Conservation (phyloP, 2,797 vertebrate genomes). For the Eidolon dupreanum region DNA sequence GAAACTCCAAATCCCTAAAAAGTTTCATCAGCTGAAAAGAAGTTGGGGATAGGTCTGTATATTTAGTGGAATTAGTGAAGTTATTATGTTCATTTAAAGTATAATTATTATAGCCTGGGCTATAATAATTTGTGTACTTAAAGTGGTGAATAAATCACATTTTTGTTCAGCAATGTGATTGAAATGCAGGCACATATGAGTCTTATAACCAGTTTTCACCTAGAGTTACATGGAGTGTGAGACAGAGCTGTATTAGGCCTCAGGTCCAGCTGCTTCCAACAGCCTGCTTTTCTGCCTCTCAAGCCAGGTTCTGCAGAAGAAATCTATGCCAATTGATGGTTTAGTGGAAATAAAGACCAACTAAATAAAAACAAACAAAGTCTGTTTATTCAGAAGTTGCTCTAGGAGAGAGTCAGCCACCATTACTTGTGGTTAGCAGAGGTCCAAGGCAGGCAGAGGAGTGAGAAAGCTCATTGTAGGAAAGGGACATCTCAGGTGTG, state of each 20-base stretch:
- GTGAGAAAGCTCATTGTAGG: rapidly evolving
- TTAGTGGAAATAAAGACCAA: not conserved
- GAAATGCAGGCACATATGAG: rapidly evolving
- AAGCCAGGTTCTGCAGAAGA: not conserved
- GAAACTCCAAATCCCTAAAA: not conserved
- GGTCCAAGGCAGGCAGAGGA: not conserved
- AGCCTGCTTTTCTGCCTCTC: not conserved
- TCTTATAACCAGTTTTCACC: too few species aligned
- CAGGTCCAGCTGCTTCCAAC: not conserved
- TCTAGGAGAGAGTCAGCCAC: rapidly evolving
- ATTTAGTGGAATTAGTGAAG: not conserved
- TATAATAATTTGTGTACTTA: not conserved
- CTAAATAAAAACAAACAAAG: not conserved
- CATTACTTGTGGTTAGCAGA: not conserved
- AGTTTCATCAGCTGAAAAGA: not conserved
- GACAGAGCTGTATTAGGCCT: rapidly evolving
- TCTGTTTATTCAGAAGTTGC: rapidly evolving
- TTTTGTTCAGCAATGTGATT: not conserved
- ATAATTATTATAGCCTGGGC: rapidly evolving
- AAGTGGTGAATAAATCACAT: rapidly evolving
- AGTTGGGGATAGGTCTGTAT: not conserved
- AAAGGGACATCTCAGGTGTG: not conserved
- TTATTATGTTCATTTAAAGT: too few species aligned
- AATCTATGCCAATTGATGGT: rapidly evolving
- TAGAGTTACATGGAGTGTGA: rapidly evolving